These are phyloP conservation scores for Tyto alba DNA, from an alignment of 2,113 vertebrate genomes.

Conservation along the genomic window DNA sequence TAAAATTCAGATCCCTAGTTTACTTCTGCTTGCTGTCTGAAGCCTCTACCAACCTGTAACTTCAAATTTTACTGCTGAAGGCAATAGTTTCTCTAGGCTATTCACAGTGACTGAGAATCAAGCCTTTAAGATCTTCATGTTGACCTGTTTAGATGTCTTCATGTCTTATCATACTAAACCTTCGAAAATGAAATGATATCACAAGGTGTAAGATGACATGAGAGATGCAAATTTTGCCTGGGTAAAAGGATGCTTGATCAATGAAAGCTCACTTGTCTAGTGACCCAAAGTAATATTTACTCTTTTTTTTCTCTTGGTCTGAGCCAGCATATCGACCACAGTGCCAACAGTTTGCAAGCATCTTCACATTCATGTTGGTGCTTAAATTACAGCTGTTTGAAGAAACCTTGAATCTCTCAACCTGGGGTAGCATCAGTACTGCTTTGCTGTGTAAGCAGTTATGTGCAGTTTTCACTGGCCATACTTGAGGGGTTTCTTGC, in stretches of 20 bases:
- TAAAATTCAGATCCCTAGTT: background rate
- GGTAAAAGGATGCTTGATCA: background rate
- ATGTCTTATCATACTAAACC: background rate
- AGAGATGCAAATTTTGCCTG: background rate
- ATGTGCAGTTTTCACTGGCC: fast-evolving
- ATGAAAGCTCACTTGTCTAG: background rate
- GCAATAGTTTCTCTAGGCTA: background rate
- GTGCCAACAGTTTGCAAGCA: background rate
- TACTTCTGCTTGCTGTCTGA: background rate
- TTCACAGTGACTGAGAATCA: background rate
- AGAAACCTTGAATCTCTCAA: background rate
- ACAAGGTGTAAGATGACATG: background rate
- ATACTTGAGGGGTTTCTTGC: background rate
- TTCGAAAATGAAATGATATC: background rate
- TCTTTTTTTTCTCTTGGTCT: background rate
- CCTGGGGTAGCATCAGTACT: background rate
- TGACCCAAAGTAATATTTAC: background rate
- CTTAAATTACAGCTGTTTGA: background rate
- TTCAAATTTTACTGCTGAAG: background rate
- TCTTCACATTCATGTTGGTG: background rate
- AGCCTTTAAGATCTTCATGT: background rate
- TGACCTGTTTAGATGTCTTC: background rate
- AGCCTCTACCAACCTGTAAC: background rate
- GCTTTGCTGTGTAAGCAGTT: background rate
- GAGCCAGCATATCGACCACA: background rate